Conservation (phyloP, 2,797 vertebrate species). For the Jordanella pulchra region DNA sequence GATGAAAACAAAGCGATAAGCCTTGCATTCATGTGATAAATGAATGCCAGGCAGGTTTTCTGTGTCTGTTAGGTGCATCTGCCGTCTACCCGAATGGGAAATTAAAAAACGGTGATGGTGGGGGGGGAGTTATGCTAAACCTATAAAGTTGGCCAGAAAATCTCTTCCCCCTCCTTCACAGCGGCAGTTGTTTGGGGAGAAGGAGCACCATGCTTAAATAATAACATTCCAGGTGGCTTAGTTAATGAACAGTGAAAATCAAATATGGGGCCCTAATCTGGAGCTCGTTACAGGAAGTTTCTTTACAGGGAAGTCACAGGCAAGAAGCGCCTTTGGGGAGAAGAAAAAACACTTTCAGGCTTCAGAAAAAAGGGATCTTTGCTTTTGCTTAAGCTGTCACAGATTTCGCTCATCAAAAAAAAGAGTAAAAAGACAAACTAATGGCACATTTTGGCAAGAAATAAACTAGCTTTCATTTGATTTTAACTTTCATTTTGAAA, state of each 20-base stretch:
- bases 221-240: conserved; percentile 87
- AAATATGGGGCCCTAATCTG: conserved; percentile 85
- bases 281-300: conserved; percentile 84
- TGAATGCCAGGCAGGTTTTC: conserved; percentile 64
- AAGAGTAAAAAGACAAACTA: background rate
- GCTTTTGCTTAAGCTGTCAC: conserved; percentile 14
- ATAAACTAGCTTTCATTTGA: conserved; percentile 7
- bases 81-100: conserved; percentile 75
- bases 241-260: conserved; percentile 88
- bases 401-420: background rate
- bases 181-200: conserved; percentile 85
- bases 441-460: background rate
- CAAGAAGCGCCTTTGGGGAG: conserved; percentile 73
- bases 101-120: conserved; percentile 71
- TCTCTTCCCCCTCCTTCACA: conserved; percentile 73
- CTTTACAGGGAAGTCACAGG: conserved; percentile 81
- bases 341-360: conserved; percentile 48
- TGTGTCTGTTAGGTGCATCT: conserved; percentile 74
- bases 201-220: conserved; percentile 82
- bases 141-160: conserved; percentile 81
- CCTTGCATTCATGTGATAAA: conserved; percentile 62
- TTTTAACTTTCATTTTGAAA: conserved; percentile 7
- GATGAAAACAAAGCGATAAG: conserved; percentile 46
- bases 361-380: conserved; percentile 40
- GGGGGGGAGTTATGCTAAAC: conserved; percentile 76